These are phyloP conservation scores for Laspeyria flexula DNA, from an alignment of 2,888 invertebrate genomes.

Conservation along the genomic window DNA sequence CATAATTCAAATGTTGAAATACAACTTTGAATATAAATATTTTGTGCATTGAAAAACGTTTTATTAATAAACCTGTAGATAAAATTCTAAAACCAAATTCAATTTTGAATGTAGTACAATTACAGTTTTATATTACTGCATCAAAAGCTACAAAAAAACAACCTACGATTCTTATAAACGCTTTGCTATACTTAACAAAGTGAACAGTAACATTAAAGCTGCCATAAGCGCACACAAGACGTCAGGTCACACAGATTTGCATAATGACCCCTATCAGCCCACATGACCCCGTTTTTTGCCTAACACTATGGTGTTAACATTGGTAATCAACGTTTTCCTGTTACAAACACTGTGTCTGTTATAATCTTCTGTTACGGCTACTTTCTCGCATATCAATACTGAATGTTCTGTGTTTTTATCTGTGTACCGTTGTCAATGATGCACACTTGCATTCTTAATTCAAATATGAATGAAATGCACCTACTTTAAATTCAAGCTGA, in stretches of 20 bases:
- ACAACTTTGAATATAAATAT: too few relatives aligned
- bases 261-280: constrained; percentile 73
- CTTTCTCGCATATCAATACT: constrained; percentile 24
- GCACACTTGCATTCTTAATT: not conserved
- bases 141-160: not conserved
- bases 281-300: constrained; percentile 69
- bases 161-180: not conserved
- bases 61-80: too few relatives aligned
- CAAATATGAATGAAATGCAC: not conserved
- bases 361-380: constrained; percentile 23
- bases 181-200: constrained; percentile 5
- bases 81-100: too few relatives aligned
- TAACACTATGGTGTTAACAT: constrained; percentile 44
- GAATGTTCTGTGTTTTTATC: constrained; percentile 1
- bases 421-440: not conserved
- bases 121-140: too few relatives aligned
- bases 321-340: constrained; percentile 50
- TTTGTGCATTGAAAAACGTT: too few relatives aligned
- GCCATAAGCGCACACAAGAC: constrained; percentile 53
- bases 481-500: too few relatives aligned
- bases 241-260: constrained; percentile 69
- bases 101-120: too few relatives aligned
- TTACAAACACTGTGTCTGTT: constrained; percentile 35
- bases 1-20: too few relatives aligned
- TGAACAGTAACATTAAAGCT: constrained; percentile 36